Conservation (phyloP, 53 echinoderm and acorn worm genomes). For the Stichopus horrens region DNA sequence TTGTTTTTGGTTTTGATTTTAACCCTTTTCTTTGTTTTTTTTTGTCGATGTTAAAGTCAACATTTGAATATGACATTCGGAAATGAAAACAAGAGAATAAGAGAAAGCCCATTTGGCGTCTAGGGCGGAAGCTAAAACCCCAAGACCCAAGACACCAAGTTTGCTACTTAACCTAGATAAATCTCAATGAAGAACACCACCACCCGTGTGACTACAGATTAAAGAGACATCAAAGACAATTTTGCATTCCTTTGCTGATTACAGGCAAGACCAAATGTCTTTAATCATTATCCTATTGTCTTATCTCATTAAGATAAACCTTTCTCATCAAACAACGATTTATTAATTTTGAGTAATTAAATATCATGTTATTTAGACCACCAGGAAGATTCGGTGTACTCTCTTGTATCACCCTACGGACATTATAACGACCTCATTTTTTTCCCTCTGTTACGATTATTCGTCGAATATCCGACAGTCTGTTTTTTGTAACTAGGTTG, state of each 20-base stretch:
- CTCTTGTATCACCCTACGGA: not conserved
- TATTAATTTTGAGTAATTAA: constrained; percentile 1
- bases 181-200: not conserved
- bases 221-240: constrained; percentile 10
- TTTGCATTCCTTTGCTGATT: constrained; percentile 32
- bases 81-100: not conserved
- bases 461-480: too few species aligned
- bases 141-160: too few species aligned
- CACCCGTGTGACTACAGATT: constrained; percentile 25
- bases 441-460: too few species aligned
- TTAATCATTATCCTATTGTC: not conserved
- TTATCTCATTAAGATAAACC: constrained; percentile 7
- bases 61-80: not conserved
- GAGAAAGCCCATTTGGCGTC: constrained; percentile 2
- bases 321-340: not conserved
- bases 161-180: constrained; percentile 30
- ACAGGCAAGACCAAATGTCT: constrained; percentile 17
- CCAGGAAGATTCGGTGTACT: not conserved
- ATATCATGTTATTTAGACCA: not conserved
- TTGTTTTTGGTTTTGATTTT: not conserved
- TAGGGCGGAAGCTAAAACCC: not conserved
- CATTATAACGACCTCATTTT: too few species aligned
- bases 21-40: too few species aligned
- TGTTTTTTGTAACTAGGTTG: too few species aligned
- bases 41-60: too few species aligned